Percentiles rank a stretch among this genome's conserved stretches.
Conservation (phyloP, 2,113 vertebrate species). For the Dromaius novaehollandiae region DNA sequence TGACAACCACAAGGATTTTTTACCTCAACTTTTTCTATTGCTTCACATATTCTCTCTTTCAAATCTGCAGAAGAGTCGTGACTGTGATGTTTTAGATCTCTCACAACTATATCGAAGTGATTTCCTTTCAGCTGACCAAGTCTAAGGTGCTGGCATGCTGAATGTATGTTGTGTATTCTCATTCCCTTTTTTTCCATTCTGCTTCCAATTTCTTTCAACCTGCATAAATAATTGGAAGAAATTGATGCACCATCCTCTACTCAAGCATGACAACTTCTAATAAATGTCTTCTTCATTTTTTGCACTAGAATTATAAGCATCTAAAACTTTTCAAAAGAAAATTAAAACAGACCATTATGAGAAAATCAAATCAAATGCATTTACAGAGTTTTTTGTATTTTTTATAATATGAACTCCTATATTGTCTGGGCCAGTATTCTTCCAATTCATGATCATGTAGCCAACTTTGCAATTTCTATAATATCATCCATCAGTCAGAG, state of each 20-base stretch:
- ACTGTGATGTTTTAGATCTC: conserved; percentile 79
- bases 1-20: not conserved
- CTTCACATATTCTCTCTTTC: conserved; percentile 81
- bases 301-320: not conserved
- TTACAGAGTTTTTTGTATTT: not conserved
- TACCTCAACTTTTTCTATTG: conserved; percentile 89
- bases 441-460: not conserved
- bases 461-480: not conserved
- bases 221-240: conserved; percentile 57
- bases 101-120: conserved; percentile 90
- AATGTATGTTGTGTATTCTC: conserved; percentile 79
- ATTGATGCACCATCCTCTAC: not conserved
- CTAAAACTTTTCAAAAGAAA: not conserved
- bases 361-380: not conserved
- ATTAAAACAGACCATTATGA: not conserved
- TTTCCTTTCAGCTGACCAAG: conserved; percentile 92
- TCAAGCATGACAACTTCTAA: not conserved
- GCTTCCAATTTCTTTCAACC: conserved; percentile 81
- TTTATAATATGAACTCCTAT: not conserved
- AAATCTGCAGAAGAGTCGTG: conserved; percentile 58
- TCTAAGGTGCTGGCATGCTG: conserved; percentile 80
- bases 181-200: conserved; percentile 86
- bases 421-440: not conserved
- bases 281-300: not conserved
- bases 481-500: not conserved